These are phyloP conservation scores for Regulus satrapa DNA, from an alignment of 2,113 vertebrate species.

Conservation along the genomic window DNA sequence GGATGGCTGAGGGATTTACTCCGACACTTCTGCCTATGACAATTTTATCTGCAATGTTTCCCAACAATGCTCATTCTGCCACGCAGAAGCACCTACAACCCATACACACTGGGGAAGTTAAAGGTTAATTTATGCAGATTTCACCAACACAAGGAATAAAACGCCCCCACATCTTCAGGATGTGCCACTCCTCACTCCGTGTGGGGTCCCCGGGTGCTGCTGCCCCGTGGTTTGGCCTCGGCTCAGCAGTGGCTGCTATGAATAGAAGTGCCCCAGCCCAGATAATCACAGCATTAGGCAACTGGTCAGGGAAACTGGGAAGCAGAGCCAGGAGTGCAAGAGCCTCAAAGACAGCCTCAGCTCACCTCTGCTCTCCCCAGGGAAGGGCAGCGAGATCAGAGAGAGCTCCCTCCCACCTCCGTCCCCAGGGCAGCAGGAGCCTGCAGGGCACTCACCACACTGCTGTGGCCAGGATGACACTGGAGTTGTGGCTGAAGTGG, in stretches of 20 bases:
- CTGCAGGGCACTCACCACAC: conserved; percentile 82
- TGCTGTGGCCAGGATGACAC: conserved; percentile 89
- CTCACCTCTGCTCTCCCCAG: not conserved
- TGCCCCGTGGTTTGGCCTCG: not conserved
- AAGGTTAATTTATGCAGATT: not conserved
- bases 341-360: not conserved
- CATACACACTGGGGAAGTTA: accelerated
- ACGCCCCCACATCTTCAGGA: not conserved
- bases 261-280: not conserved
- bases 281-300: not conserved
- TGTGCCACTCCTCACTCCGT: not conserved
- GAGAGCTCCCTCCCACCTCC: not conserved
- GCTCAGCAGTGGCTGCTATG: not conserved
- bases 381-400: not conserved
- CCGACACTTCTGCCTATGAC: not conserved
- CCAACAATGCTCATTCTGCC: not conserved
- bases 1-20: not conserved
- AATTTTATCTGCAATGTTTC: not conserved
- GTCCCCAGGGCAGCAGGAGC: accelerated
- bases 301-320: not conserved
- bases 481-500: conserved; percentile 93
- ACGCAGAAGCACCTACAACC: not conserved
- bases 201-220: not conserved
- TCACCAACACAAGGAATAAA: not conserved
- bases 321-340: not conserved